phyloP scores from a whole-genome alignment of 1,140 invertebrate genomes.

The Macrobrachium rosenbergii region DNA sequence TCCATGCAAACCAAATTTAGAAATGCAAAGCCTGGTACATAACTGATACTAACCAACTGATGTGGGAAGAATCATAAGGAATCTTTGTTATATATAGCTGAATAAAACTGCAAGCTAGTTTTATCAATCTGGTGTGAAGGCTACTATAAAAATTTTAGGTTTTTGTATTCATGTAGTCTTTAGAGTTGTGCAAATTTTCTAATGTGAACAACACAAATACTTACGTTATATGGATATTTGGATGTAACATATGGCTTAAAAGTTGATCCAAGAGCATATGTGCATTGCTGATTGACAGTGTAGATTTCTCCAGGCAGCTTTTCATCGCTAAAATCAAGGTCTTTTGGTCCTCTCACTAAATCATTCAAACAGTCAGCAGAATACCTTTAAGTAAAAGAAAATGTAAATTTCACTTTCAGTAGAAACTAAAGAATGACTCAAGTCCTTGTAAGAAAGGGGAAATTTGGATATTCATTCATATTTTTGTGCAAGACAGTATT shows the following conservation, averaged over 20 bases:
- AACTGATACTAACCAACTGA: no score
- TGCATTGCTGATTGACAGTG: constrained; percentile 81
- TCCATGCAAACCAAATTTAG: no score
- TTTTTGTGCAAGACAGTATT: no score
- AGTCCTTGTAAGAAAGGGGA: no score
- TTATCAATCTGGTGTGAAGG: no score
- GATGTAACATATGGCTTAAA: constrained; percentile 62
- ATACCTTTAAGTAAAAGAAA: not conserved
- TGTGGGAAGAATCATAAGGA: no score
- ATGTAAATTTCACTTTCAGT: no score
- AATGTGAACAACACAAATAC: not conserved
- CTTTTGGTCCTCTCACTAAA: constrained; percentile 75
- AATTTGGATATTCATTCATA: no score
- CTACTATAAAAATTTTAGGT: constrained; percentile 73
- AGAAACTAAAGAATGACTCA: no score
- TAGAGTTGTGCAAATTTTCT: not conserved
- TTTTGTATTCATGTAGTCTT: constrained; percentile 72
- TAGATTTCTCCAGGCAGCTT: constrained; percentile 82
- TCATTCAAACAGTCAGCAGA: constrained; percentile 74
- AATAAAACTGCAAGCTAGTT: no score
- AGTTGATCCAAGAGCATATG: constrained; percentile 49
- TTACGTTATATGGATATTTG: constrained; percentile 62
- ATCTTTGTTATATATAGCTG: no score
- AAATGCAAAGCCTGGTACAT: no score
- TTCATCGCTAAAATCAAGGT: constrained; percentile 77